Evolutionary conservation across 2,797 vertebrate species (phyloP).

Genomic region (Silurus aristotelis): DNA sequence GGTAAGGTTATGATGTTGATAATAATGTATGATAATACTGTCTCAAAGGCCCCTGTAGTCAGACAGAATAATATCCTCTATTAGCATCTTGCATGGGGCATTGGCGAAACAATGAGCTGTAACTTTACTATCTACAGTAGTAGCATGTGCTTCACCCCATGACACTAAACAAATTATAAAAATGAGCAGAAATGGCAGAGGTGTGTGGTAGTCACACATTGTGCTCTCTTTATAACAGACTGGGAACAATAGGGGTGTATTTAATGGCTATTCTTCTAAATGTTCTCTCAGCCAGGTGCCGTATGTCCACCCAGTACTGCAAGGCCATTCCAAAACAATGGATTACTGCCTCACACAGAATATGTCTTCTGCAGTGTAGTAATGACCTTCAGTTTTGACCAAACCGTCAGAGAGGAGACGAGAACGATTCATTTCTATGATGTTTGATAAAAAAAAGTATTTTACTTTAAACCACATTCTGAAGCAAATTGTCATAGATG

Average conservation of each 20-base stretch:
- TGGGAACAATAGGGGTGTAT: constrained; percentile 42
- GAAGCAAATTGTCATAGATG: not conserved
- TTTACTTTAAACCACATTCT: not conserved
- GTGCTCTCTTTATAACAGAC: constrained; percentile 31
- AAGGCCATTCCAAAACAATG: constrained; percentile 11
- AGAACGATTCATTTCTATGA: not conserved
- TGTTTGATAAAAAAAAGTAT: not conserved
- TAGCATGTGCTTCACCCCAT: constrained; percentile 17
- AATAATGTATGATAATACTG: not conserved
- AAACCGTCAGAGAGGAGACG: not conserved
- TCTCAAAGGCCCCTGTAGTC: not conserved
- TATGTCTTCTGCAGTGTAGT: not conserved
- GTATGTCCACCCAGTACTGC: constrained; percentile 30
- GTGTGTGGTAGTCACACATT: constrained; percentile 16
- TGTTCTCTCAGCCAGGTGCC: constrained; percentile 38
- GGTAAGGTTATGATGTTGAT: not conserved
- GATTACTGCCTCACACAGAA: constrained; percentile 16
- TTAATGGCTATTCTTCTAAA: constrained; percentile 42
- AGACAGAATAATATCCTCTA: not conserved
- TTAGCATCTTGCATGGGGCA: not conserved
- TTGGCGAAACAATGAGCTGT: constrained; percentile 2
- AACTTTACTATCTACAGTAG: not conserved
- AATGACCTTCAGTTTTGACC: not conserved
- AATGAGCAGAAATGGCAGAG: constrained; percentile 34
- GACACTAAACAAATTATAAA: constrained; percentile 23